Evolutionary conservation across 2,797 vertebrate species (phyloP).

Genomic region (Acrossocheilus fasciatus): DNA sequence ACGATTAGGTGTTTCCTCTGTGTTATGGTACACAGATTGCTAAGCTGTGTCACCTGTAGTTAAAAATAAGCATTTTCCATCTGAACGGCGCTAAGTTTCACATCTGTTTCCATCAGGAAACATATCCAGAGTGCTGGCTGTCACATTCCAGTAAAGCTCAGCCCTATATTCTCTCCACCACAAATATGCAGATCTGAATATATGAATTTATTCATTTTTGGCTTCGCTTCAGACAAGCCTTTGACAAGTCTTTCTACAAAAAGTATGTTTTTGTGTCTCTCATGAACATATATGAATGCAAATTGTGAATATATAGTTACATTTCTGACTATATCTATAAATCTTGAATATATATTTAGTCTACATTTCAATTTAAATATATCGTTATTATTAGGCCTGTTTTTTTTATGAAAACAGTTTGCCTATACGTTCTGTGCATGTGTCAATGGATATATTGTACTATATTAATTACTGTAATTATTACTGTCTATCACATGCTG

Average conservation of each 20-base stretch:
- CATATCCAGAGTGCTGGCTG: not conserved
- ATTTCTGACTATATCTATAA: no score
- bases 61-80: slow-evolving; percentile 41
- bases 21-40: slow-evolving; percentile 30
- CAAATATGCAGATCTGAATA: not conserved
- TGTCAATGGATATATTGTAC: no score
- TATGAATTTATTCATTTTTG: not conserved
- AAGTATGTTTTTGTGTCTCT: not conserved
- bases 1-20: slow-evolving; percentile 51
- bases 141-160: slow-evolving; percentile 2
- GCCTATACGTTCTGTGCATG: no score
- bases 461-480: no score
- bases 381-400: no score
- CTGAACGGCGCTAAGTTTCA: slow-evolving; percentile 32
- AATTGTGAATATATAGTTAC: no score
- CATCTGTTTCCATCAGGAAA: slow-evolving; percentile 39
- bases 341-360: no score
- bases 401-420: no score
- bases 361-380: no score
- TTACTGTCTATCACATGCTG: no score
- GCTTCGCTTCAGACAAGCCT: not conserved
- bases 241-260: not conserved
- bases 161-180: slow-evolving; percentile 1
- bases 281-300: no score
- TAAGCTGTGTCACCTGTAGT: slow-evolving; percentile 27